These are phyloP conservation scores for Caenorhabditis remanei DNA, from an alignment of 1,140 invertebrate genomes.

Conservation along the genomic window DNA sequence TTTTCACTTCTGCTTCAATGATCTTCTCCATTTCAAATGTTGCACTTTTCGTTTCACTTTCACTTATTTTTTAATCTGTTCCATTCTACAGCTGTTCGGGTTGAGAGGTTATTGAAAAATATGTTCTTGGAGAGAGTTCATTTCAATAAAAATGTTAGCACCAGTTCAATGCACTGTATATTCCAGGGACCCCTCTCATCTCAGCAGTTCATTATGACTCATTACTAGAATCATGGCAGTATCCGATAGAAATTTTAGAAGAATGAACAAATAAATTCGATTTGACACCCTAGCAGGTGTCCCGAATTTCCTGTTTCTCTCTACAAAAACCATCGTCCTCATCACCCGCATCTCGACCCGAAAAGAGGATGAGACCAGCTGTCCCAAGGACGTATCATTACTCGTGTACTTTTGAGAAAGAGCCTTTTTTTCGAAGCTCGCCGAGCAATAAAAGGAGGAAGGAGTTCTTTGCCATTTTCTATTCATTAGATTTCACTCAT, in stretches of 20 bases:
- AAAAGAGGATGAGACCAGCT: background rate
- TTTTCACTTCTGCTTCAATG: slow-evolving; percentile 39
- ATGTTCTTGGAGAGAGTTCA: background rate
- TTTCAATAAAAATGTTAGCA: too few relatives aligned
- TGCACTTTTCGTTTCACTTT: slow-evolving; percentile 41
- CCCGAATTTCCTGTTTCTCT: slow-evolving; percentile 27
- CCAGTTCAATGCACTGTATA: too few relatives aligned
- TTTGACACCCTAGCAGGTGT: slow-evolving; percentile 55
- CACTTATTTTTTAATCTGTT: background rate
- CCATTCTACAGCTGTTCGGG: background rate
- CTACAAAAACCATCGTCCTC: slow-evolving; percentile 24
- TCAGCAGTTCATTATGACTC: background rate
- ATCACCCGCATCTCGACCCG: slow-evolving; percentile 24
- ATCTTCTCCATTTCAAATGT: slow-evolving; percentile 43
- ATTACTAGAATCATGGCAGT: background rate
- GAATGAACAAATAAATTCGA: slow-evolving; percentile 5
- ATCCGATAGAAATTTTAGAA: background rate
- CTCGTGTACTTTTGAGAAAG: background rate
- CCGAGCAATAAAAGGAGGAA: too few relatives aligned
- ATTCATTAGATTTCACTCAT: too few relatives aligned
- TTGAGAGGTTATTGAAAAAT: background rate
- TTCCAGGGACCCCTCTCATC: too few relatives aligned
- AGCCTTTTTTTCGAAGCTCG: background rate
- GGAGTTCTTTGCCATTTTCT: too few relatives aligned
- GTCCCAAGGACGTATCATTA: slow-evolving; percentile 16